A percentile compares a stretch with the other conserved stretches of the same genome.
These are phyloP conservation scores for Dryas iulia DNA, from an alignment of 1,140 invertebrate species.

Conservation along the genomic window DNA sequence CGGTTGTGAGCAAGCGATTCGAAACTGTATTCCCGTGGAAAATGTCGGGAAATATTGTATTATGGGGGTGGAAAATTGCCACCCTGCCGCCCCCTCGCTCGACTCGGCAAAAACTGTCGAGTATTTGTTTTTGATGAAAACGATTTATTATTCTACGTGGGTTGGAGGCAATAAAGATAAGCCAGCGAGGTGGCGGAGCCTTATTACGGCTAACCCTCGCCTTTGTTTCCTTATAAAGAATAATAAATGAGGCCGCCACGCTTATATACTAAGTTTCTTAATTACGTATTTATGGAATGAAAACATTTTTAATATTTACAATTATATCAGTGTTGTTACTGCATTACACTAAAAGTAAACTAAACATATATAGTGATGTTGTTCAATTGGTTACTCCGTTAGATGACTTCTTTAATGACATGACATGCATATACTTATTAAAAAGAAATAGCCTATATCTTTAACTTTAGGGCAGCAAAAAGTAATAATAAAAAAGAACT, in stretches of 20 bases:
- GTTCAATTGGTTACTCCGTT: background rate
- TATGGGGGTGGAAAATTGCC: conserved; percentile 79
- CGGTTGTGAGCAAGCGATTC: conserved; percentile 75
- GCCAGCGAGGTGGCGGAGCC: conserved; percentile 78
- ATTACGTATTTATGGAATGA: conserved; percentile 73
- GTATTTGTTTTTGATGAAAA: conserved; percentile 81
- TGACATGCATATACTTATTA: too few species aligned
- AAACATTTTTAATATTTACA: conserved; percentile 70
- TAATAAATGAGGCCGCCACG: conserved; percentile 78
- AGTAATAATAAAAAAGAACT: too few species aligned
- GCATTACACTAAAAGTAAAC: too few species aligned
- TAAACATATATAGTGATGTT: too few species aligned
- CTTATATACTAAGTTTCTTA: conserved; percentile 77
- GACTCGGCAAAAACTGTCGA: conserved; percentile 79
- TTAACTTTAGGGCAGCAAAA: too few species aligned
- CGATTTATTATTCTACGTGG: conserved; percentile 81
- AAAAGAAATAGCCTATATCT: too few species aligned
- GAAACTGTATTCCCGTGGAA: conserved; percentile 79
- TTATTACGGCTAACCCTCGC: conserved; percentile 80
- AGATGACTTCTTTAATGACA: background rate
- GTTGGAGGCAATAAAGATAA: conserved; percentile 81
- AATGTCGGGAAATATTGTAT: conserved; percentile 80
- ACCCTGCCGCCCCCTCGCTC: conserved; percentile 74
- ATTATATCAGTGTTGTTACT: background rate
- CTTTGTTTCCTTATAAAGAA: conserved; percentile 81